Evolutionary conservation across 64 coral and sea anemone genomes (phyloP), one percentile per base, ranked within the genome.

Genomic region (Astreopora myriophthalma): DNA sequence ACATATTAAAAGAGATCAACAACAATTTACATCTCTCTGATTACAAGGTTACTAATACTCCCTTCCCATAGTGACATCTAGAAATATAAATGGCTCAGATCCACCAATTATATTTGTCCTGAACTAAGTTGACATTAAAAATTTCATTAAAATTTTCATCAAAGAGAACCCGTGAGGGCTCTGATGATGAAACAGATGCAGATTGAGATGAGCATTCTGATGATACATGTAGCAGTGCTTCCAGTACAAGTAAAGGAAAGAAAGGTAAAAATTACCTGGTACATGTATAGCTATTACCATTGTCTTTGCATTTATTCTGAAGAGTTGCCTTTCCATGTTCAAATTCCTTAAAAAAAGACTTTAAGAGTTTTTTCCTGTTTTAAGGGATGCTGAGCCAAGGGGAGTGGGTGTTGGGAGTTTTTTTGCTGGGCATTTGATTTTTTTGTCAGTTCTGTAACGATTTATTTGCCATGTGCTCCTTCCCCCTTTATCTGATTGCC

Each of bases 161-260:
- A 55, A 14, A 55, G 49, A 55, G 49, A 55, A 70, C 31, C 1
- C 26, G 12, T 30, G 67, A 70, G 24, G 5, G 67, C 67, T 70
- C 28, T 70, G 31, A 70, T 70, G 67, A 70, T 33, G 67, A 70
- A 70, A 34, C 67, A 33, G 67, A 70, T 70, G 3, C 6, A 70
- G 67, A 70, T 34, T 70, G 27, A 8, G 28, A 70, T 70, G 67
- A 70, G 67, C 25, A 70, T 1, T 70, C 67, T 71, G 67, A 71
- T 31, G 67, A 71, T 71, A 71, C 67, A 71, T 71, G 67, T 71
- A 33, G 67, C 67, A 71, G 67, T 71, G 67, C 67, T 71, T 8
- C 25, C 67, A 71, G 67, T 71, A 12, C 67, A 71, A 71, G 67
- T 31, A 71, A 71, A 71, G 67, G 67, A 71, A 71, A 71, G 67